Conservation (phyloP, 1,140 invertebrate species). For the Belonocnema kinseyi region DNA sequence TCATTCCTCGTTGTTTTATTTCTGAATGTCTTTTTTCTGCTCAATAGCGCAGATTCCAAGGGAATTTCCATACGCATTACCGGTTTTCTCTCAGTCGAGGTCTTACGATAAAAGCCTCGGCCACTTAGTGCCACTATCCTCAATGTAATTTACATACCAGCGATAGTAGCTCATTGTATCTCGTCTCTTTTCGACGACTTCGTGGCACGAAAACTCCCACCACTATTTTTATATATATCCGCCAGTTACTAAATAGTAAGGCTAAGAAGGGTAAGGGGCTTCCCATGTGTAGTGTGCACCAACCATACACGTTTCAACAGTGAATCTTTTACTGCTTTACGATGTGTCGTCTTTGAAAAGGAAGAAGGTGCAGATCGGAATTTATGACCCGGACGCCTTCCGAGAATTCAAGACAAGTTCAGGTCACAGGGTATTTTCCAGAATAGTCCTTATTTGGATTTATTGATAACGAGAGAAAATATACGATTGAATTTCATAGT, state of each 20-base stretch:
- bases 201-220: background rate
- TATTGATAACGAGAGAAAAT: no score
- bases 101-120: conserved; percentile 7
- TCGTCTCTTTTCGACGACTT: conserved; percentile 23
- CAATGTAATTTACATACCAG: conserved; percentile 21
- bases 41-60: conserved; percentile 34
- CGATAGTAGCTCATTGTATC: conserved; percentile 20
- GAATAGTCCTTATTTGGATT: background rate
- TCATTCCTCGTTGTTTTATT: conserved; percentile 23
- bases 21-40: conserved; percentile 15
- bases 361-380: background rate
- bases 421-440: background rate
- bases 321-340: background rate
- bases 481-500: no score
- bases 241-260: background rate
- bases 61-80: conserved; percentile 19
- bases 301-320: background rate
- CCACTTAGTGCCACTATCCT: conserved; percentile 14
- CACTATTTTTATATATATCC: background rate
- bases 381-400: background rate
- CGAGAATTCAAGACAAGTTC: background rate
- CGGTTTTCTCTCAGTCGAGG: background rate
- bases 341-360: background rate
- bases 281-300: background rate
- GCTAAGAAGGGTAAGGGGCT: background rate